A percentile compares a stretch with the other conserved stretches of the same genome.
phyloP scores from a whole-genome alignment of 1,140 invertebrate genomes.

The Drosophila tani region DNA sequence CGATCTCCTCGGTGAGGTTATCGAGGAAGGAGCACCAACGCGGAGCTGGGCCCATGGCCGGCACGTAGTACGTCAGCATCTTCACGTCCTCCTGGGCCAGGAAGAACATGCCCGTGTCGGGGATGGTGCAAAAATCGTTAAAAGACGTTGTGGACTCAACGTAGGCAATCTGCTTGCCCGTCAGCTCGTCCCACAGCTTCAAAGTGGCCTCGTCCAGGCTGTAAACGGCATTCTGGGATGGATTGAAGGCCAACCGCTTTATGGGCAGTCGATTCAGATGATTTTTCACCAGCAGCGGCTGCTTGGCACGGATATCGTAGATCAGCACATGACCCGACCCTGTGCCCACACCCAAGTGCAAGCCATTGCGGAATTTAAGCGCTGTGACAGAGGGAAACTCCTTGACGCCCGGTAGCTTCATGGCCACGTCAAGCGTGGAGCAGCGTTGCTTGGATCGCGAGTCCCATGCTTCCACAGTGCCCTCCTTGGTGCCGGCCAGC shows the following conservation, averaged over 20 bases:
- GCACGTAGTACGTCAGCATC: constrained; percentile 98
- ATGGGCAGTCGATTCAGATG: constrained; percentile 98
- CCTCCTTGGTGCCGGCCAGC: constrained; percentile 95
- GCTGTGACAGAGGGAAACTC: constrained; percentile 87
- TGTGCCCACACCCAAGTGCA: constrained; percentile 96
- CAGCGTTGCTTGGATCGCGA: constrained; percentile 91
- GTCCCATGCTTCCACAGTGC: constrained; percentile 98
- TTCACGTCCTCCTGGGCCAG: constrained; percentile 97
- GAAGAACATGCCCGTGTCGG: constrained; percentile 96
- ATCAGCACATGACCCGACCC: constrained; percentile 96
- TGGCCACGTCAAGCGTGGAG: constrained; percentile 93
- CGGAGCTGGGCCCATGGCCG: constrained; percentile 96
- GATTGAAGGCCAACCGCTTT: constrained; percentile 94
- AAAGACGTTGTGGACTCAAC: constrained; percentile 94
- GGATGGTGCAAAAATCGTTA: constrained; percentile 96
- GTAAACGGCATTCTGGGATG: constrained; percentile 92
- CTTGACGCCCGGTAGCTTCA: constrained; percentile 86
- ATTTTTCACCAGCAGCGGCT: constrained; percentile 96
- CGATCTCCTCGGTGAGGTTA: constrained; percentile 98
- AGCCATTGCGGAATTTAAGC: constrained; percentile 92
- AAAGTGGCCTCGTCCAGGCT: constrained; percentile 96
- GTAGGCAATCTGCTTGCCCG: constrained; percentile 95
- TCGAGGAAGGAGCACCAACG: constrained; percentile 99
- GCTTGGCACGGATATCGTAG: constrained; percentile 97
- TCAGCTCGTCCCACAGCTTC: constrained; percentile 97